phyloP scores from a whole-genome alignment of 2,113 vertebrate genomes.

The Mustela lutreola region DNA sequence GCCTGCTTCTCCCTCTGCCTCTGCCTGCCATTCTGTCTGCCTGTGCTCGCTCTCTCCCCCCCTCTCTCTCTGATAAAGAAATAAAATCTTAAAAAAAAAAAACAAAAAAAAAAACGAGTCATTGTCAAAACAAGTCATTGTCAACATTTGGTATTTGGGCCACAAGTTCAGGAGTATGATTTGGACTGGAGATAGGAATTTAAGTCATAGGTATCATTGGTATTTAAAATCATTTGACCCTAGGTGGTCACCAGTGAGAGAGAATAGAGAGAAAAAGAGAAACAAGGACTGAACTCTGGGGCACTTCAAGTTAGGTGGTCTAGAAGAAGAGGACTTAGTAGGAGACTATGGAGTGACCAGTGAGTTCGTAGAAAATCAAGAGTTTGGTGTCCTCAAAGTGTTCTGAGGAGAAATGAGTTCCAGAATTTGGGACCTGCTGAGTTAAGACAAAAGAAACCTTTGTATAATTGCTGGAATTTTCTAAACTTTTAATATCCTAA shows the following conservation, averaged over 20 bases:
- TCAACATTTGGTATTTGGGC: not conserved
- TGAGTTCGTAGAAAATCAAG: not conserved
- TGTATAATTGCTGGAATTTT: not conserved
- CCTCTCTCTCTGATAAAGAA: no score
- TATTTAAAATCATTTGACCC: not conserved
- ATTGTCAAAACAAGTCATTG: not conserved
- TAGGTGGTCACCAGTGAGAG: not conserved
- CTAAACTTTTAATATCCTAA: not conserved
- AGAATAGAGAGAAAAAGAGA: not conserved
- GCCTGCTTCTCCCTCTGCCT: no score
- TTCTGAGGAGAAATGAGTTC: not conserved
- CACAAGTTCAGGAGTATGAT: not conserved
- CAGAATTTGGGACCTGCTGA: not conserved
- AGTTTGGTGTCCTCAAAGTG: not conserved
- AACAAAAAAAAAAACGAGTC: not conserved
- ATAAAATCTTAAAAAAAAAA: no score
- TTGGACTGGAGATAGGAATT: not conserved
- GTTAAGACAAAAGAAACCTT: constrained; percentile 3
- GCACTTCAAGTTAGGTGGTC: not conserved
- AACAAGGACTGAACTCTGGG: not conserved
- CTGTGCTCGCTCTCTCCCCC: no score
- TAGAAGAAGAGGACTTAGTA: not conserved
- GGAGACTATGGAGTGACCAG: not conserved
- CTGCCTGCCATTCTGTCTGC: no score
- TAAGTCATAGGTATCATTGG: not conserved